A percentile compares a stretch with the other conserved stretches of the same genome.
Evolutionary conservation across 1,140 invertebrate species (phyloP).

Genomic region (Coenobita brevimanus): DNA sequence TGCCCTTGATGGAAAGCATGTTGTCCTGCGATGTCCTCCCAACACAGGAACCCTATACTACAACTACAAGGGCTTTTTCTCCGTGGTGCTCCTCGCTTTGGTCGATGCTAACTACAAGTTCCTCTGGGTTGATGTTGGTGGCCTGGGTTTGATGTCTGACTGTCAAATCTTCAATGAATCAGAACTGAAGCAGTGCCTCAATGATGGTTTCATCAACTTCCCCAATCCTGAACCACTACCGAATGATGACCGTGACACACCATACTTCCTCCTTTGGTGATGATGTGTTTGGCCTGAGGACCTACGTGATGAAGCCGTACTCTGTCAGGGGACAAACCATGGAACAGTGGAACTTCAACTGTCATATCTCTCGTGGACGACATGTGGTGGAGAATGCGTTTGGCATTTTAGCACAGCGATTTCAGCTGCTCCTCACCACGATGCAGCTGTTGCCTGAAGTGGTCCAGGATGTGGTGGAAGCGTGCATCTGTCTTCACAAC

Average conservation of each 20-base stretch:
- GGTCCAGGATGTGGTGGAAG: background rate
- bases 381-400: too few species aligned
- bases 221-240: constrained; percentile 19
- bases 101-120: constrained; percentile 24
- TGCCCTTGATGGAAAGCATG: constrained; percentile 26
- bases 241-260: constrained; percentile 10
- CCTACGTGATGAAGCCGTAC: constrained; percentile 38
- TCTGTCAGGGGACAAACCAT: background rate
- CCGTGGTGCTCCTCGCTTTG: background rate
- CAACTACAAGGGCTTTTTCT: too few species aligned
- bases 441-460: background rate
- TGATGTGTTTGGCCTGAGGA: too few species aligned
- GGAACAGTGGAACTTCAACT: constrained; percentile 10
- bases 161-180: constrained; percentile 16
- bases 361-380: too few species aligned
- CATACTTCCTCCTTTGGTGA: constrained; percentile 22
- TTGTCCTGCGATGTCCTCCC: background rate
- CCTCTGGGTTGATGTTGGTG: constrained; percentile 13
- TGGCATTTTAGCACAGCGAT: constrained; percentile 66
- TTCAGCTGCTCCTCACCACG: background rate
- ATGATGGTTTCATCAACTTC: background rate
- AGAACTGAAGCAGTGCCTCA: constrained; percentile 17
- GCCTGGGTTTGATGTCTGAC: constrained; percentile 3
- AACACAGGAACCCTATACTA: too few species aligned
- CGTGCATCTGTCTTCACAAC: constrained; percentile 25